These are phyloP conservation scores for Sternotherus odoratus DNA, from an alignment of 2,797 vertebrate species.

Conservation along the genomic window DNA sequence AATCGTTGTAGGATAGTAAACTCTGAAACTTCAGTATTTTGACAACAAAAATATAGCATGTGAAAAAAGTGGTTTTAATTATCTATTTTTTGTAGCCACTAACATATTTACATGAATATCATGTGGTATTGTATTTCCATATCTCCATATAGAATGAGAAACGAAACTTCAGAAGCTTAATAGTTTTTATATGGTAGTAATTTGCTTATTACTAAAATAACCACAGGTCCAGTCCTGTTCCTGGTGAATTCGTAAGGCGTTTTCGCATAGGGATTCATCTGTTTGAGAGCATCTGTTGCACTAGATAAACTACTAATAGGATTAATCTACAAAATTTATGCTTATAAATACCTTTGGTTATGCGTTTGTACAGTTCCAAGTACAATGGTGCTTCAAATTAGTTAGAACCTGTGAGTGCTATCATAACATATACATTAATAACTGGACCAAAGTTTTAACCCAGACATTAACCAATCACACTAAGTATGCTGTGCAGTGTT, in stretches of 20 bases:
- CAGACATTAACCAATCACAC: too few species aligned
- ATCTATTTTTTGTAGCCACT: neutral
- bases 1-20: neutral
- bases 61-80: neutral
- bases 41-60: neutral
- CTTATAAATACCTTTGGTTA: neutral
- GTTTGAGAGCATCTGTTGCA: neutral
- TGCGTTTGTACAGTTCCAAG: neutral
- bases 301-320: neutral
- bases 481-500: neutral
- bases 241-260: neutral
- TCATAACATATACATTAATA: neutral
- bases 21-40: neutral
- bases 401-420: neutral
- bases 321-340: neutral
- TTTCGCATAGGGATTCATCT: neutral
- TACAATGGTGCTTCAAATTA: neutral
- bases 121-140: neutral
- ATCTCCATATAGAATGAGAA: neutral
- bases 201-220: neutral
- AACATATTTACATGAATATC: neutral
- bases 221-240: neutral
- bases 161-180: neutral
- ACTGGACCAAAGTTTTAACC: neutral
- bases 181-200: neutral